Base-by-base conservation (phyloP, 2,888 invertebrate species). In the Cephus nigrinus region DNA sequence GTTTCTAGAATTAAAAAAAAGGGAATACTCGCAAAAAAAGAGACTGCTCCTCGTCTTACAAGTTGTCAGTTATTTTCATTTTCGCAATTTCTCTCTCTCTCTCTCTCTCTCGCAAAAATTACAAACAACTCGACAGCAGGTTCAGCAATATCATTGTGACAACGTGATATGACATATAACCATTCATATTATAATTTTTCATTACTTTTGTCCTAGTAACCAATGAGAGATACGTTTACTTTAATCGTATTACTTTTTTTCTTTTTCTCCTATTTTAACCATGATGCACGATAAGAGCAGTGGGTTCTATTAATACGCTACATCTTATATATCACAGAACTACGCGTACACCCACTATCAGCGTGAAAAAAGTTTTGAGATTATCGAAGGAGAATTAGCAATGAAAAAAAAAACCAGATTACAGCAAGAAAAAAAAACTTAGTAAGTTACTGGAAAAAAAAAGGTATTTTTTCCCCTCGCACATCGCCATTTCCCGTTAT, bases 271-370 rank as follows among this genome's bases (percentile, higher is more conserved):
- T 86, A 84, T 86, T 88, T 88, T 85, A 90, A 88, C 84, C 84
- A 87, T 87, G 87, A 87, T 86, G 88, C 87, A 87, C 87, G 85
- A 86, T 86, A 88, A 55, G 86, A 86, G 83, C 84, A 84, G 87
- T 87, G 87, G 87, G 85, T 31, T 87, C 87, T 90, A 88, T 73
- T 74, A 84, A 84, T 82, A 83, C 81, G 82, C 91, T 88, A 92
- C 90, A 87, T 90, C 84, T 89, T 92, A 92, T 90, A 92, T 92
- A 92, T 92, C 92, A 92, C 92, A 92, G 92, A 92, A 90, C 91
- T 92, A 90, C 89, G 89, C 90, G 89, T 87, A 88, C 88, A 88
- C 87, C 89, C 88, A 82, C 88, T 87, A 89, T 89, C 88, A 86
- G 88, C 86, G 84, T 86, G 81, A 80, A 84, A 81, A 80, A 76